Evolutionary conservation across 2,888 invertebrate species (phyloP).

Genomic region (Argynnis bischoffii): DNA sequence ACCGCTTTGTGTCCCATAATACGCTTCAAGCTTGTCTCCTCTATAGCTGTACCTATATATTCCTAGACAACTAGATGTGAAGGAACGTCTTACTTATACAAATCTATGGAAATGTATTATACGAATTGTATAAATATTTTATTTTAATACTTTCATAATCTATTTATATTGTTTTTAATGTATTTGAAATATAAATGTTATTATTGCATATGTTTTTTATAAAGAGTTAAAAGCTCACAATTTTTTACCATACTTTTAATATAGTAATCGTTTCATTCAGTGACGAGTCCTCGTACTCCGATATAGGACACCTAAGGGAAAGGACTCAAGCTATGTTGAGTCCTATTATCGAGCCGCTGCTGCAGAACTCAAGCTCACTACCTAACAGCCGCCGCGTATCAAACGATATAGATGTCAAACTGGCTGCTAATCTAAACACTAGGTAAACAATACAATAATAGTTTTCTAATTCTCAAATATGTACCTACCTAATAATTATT

Average conservation of each 20-base stretch:
- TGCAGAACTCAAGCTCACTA: constrained; percentile 62
- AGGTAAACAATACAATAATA: constrained; percentile 50
- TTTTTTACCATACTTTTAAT: not conserved
- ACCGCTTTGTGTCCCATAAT: constrained; percentile 65
- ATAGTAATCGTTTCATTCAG: constrained; percentile 45
- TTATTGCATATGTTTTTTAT: not conserved
- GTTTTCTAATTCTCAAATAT: no score
- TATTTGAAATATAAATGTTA: no score
- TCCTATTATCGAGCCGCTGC: constrained; percentile 58
- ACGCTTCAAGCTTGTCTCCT: constrained; percentile 39
- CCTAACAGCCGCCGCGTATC: constrained; percentile 74
- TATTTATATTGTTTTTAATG: no score
- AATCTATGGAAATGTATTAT: not conserved
- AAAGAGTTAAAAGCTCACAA: not conserved
- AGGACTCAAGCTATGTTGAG: constrained; percentile 69
- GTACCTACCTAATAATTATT: no score
- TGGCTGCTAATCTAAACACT: constrained; percentile 74
- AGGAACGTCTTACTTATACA: constrained; percentile 1
- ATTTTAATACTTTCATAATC: no score
- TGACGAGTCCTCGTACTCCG: constrained; percentile 75
- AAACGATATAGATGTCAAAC: constrained; percentile 65
- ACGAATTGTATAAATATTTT: no score
- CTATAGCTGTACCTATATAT: constrained; percentile 13
- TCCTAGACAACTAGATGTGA: constrained; percentile 10
- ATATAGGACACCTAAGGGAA: constrained; percentile 67